Evolutionary conservation across 2,797 vertebrate genomes (phyloP).

Genomic region (Lepilemur ruficaudatus): DNA sequence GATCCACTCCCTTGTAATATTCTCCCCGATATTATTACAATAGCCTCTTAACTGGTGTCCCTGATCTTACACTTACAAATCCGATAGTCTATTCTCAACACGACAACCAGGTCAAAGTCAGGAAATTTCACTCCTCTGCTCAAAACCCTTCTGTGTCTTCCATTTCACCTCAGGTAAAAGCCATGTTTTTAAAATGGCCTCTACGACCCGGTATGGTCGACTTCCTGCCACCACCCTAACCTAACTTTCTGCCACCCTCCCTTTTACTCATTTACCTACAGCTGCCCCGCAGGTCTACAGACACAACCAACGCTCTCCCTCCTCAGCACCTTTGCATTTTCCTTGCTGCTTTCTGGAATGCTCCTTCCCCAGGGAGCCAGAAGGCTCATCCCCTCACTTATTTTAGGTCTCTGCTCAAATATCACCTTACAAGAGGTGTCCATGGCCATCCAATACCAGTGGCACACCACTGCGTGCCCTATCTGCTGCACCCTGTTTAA

Average conservation of each 20-base stretch:
- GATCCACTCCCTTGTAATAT: background rate
- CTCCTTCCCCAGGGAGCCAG: background rate
- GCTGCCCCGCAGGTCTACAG: background rate
- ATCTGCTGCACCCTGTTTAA: background rate
- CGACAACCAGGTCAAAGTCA: background rate
- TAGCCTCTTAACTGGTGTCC: background rate
- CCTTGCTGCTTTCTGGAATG: background rate
- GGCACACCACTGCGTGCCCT: background rate
- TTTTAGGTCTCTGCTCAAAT: background rate
- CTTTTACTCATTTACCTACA: background rate
- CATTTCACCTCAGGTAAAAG: background rate
- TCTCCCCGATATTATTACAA: background rate
- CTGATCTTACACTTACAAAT: background rate
- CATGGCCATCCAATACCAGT: background rate
- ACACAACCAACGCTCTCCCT: background rate
- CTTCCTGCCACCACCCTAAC: background rate
- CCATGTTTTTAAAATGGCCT: background rate
- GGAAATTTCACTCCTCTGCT: background rate
- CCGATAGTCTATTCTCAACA: background rate
- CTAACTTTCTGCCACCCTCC: background rate
- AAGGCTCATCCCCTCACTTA: background rate
- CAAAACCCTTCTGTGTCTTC: background rate
- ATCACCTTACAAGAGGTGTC: no score
- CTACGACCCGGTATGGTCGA: background rate
- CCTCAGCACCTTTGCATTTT: background rate